Base-by-base conservation (phyloP, 2,113 vertebrate genomes). In the Oryzias melastigma region DNA sequence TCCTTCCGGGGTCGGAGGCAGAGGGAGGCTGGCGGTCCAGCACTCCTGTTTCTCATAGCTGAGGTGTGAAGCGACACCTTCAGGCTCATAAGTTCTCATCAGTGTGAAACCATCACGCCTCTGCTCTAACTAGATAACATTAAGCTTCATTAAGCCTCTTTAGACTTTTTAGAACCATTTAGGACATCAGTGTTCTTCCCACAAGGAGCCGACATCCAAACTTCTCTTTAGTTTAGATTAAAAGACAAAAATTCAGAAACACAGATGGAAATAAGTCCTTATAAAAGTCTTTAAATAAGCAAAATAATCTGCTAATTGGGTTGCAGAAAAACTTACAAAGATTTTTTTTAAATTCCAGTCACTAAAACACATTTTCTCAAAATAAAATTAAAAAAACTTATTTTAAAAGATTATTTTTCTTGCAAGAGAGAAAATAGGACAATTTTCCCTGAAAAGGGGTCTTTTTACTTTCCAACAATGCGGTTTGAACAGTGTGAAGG, bases 81-180 rank as follows among this genome's bases (percentile, higher is more conserved):
- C 68, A 49, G 80, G 62, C 83, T 78, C 81, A 68, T 86, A 87
- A 73, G 83, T 84, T 87, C 86, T 82, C 80, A 79, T 72, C 75
- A 77, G 90, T 70, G 87, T 83, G 85, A 91, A 92, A 69, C 61
- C 58, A 54, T 91, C 81, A 86, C 90, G 73, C 90, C 90, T 88
- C 70, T 4, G 62, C 83, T 84, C 81, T 78, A 85, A 85, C 48
- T 45, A 64, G 58, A 73, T 84, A 80, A 88, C 73, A 20, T 70
- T 19, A 46, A 74, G 62, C 57, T 79, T 81, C 77, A 84, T 85
- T 78, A 81, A 50, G 61, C 51, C 59, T 55, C 57, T 52, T 61
- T 59, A 49, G 62, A 73, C 29, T 79, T 58, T 47, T 65, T 10
- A 46, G 25, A 27, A 27, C 14, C 58, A 51, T 52, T 52, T 14